These are phyloP conservation scores for Eurystomus glaucurus DNA, from an alignment of 2,797 vertebrate genomes.

Conservation along the genomic window DNA sequence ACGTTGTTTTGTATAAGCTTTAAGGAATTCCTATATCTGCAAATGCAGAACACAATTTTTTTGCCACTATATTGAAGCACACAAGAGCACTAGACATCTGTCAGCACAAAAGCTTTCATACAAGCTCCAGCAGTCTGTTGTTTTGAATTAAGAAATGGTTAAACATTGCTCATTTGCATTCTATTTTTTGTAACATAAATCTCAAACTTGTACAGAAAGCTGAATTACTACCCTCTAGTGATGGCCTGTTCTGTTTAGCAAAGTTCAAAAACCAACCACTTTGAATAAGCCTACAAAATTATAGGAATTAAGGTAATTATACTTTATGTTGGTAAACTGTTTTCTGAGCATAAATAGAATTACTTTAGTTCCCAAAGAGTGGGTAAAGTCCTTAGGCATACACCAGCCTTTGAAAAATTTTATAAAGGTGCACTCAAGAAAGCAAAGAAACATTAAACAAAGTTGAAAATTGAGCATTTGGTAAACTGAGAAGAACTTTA, in stretches of 20 bases:
- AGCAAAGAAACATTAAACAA: background rate
- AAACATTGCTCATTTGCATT: background rate
- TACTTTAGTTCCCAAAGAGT: background rate
- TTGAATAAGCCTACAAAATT: conserved; percentile 43
- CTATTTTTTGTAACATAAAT: background rate
- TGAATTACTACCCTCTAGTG: background rate
- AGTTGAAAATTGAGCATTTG: background rate
- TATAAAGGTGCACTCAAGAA: background rate
- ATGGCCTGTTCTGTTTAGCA: background rate
- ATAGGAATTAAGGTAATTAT: conserved; percentile 65
- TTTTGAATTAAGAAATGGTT: background rate
- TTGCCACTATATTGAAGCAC: background rate
- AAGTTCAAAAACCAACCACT: conserved; percentile 29
- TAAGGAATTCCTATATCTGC: background rate
- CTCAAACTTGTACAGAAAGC: background rate
- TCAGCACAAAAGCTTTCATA: background rate
- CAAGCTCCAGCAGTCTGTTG: background rate
- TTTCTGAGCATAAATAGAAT: background rate
- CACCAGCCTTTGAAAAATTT: background rate
- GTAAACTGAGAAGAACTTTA: background rate
- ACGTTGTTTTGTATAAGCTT: background rate
- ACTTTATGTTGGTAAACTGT: conserved; percentile 22
- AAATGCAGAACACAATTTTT: background rate
- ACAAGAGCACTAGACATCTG: background rate
- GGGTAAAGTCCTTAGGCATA: background rate